Conservation (phyloP, 1,140 invertebrate genomes). For the Hetaerina americana region DNA sequence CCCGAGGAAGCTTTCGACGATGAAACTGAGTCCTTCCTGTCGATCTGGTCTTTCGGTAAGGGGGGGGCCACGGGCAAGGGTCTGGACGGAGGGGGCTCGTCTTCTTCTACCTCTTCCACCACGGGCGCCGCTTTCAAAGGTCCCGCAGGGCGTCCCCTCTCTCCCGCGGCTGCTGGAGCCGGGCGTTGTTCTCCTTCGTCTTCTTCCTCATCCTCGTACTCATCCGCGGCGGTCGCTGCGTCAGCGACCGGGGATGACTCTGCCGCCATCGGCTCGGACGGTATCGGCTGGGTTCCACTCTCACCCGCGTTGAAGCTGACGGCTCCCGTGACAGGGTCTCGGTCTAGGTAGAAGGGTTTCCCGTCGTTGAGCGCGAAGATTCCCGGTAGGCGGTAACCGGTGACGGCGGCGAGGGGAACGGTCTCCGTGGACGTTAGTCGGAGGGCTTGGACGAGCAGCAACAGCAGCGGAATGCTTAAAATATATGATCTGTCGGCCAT, state of each 20-base stretch:
- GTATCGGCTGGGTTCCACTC: constrained; percentile 17
- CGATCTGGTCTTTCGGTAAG: background rate
- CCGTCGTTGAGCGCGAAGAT: constrained; percentile 46
- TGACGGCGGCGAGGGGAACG: background rate
- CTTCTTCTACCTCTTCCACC: background rate
- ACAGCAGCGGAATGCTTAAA: no score
- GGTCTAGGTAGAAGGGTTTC: constrained; percentile 52
- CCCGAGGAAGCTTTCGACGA: background rate
- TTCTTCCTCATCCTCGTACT: constrained; percentile 13
- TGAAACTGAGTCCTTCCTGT: background rate
- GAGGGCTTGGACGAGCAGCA: no score
- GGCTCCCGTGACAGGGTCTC: constrained; percentile 49
- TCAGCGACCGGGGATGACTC: constrained; percentile 24
- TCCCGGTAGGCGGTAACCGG: constrained; percentile 21
- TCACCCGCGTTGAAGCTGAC: constrained; percentile 45
- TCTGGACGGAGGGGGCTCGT: background rate
- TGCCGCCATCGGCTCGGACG: constrained; percentile 17
- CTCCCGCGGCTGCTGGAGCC: background rate
- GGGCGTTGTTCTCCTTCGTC: background rate
- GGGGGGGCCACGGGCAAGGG: background rate
- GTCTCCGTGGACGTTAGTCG: no score
- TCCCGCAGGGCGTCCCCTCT: background rate
- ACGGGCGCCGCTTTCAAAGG: background rate
- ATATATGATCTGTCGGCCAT: no score
- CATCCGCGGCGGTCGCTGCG: constrained; percentile 22